phyloP scores from a whole-genome alignment of 2,888 invertebrate species.

The Hypsopygia costalis region DNA sequence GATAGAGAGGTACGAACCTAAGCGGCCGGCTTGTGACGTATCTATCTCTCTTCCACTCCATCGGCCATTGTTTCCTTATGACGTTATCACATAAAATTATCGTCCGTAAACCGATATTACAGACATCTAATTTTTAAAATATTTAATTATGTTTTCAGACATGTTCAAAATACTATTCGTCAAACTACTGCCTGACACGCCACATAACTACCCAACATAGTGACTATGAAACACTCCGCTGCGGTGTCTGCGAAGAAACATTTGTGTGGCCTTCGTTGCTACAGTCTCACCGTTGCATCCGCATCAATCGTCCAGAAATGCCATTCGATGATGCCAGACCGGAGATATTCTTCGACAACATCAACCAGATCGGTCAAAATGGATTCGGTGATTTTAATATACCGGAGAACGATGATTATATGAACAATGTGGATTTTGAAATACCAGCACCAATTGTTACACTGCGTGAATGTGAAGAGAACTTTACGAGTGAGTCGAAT shows the following conservation, averaged over 20 bases:
- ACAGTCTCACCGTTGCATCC: slow-evolving; percentile 49
- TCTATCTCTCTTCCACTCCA: too few species aligned
- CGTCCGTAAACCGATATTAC: too few species aligned
- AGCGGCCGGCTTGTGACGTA: too few species aligned
- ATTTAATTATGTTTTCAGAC: slow-evolving; percentile 54
- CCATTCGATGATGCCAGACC: slow-evolving; percentile 53
- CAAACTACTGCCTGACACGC: slow-evolving; percentile 45
- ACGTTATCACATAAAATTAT: too few species aligned
- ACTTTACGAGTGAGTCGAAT: slow-evolving; percentile 14
- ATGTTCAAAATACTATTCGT: slow-evolving; percentile 52
- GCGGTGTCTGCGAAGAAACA: slow-evolving; percentile 53
- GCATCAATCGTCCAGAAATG: slow-evolving; percentile 45
- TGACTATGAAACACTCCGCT: slow-evolving; percentile 35
- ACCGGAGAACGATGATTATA: slow-evolving; percentile 41
- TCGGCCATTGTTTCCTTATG: too few species aligned
- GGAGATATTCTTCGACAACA: slow-evolving; percentile 53
- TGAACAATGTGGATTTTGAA: slow-evolving; percentile 53
- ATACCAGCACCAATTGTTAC: slow-evolving; percentile 60
- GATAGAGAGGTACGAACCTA: too few species aligned
- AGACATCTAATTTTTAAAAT: too few species aligned
- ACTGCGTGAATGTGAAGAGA: slow-evolving; percentile 40
- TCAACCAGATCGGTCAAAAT: slow-evolving; percentile 28
- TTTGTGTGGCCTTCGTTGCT: slow-evolving; percentile 60
- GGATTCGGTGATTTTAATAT: slow-evolving; percentile 45
- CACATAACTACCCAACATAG: slow-evolving; percentile 47